Conservation (phyloP, 1,140 invertebrate species). For the Drosophila seguyi region DNA sequence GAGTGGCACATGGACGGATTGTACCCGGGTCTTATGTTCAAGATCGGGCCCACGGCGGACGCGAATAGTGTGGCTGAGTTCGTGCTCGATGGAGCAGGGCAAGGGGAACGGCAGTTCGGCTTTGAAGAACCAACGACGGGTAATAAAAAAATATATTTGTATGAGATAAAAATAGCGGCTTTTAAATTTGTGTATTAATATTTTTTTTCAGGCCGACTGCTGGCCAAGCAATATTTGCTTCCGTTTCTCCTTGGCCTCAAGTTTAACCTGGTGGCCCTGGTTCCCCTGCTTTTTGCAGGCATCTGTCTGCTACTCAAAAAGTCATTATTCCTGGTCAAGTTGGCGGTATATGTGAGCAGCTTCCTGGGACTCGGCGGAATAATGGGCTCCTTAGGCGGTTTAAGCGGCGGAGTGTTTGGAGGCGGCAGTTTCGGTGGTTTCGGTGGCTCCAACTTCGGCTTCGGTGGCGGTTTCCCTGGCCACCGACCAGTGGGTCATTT, state of each 20-base stretch:
- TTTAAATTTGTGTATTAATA: not conserved
- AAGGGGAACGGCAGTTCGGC: constrained; percentile 83
- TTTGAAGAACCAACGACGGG: constrained; percentile 86
- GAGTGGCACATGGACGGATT: constrained; percentile 90
- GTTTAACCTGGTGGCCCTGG: constrained; percentile 90
- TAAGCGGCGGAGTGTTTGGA: constrained; percentile 47
- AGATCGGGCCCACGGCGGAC: constrained; percentile 88
- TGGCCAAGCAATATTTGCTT: constrained; percentile 89
- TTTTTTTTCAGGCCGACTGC: constrained; percentile 88
- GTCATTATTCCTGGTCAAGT: constrained; percentile 89
- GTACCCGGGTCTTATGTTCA: constrained; percentile 90
- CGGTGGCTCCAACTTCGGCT: constrained; percentile 44
- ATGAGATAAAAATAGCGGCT: not conserved
- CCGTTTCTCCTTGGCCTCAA: constrained; percentile 91
- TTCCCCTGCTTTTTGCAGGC: constrained; percentile 90
- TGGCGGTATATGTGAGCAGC: constrained; percentile 89
- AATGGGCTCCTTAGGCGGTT: constrained; percentile 72
- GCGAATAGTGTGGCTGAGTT: constrained; percentile 90
- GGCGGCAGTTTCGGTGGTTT: constrained; percentile 46
- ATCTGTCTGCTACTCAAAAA: constrained; percentile 90
- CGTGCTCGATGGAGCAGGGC: constrained; percentile 87
- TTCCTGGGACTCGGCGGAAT: constrained; percentile 87
- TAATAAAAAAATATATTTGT: constrained; percentile 40
- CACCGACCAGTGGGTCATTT: constrained; percentile 60
- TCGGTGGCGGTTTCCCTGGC: constrained; percentile 42